phyloP scores from a whole-genome alignment of 2,113 vertebrate genomes.

The Sylvietta virens region DNA sequence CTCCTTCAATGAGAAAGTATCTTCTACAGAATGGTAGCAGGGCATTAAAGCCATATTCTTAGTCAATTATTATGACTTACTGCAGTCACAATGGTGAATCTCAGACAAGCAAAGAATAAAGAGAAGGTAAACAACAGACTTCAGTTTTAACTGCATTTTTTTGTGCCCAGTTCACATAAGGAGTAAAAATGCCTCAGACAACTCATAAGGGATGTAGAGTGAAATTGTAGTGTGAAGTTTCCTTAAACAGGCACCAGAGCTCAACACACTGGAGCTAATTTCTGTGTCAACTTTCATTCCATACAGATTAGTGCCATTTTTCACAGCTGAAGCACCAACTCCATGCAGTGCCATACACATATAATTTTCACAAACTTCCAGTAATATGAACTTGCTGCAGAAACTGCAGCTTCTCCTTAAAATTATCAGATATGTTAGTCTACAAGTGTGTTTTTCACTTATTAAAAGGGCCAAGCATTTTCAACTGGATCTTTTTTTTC shows the following conservation, averaged over 20 bases:
- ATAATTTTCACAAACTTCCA: not conserved
- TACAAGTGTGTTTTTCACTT: not conserved
- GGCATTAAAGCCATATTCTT: not conserved
- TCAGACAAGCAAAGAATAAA: not conserved
- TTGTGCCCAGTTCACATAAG: not conserved
- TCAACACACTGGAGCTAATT: not conserved
- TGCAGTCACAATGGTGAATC: not conserved
- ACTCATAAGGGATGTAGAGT: accelerated
- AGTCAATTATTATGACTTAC: not conserved
- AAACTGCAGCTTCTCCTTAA: not conserved
- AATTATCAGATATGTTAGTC: not conserved
- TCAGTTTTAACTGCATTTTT: not conserved
- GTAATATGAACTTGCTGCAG: not conserved
- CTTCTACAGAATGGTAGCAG: not conserved
- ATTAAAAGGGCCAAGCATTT: not conserved
- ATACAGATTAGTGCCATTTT: not conserved
- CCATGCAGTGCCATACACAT: not conserved
- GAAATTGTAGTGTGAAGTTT: not conserved
- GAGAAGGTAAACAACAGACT: not conserved
- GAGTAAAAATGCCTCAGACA: not conserved
- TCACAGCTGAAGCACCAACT: not conserved
- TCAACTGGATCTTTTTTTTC: not conserved
- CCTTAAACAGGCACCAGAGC: not conserved
- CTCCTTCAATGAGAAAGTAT: not conserved
- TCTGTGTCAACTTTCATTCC: constrained; percentile 20